Evolutionary conservation across 2,797 vertebrate species (phyloP), one percentile per base, ranked within the genome.

Genomic region (Acanthurus lineatus): DNA sequence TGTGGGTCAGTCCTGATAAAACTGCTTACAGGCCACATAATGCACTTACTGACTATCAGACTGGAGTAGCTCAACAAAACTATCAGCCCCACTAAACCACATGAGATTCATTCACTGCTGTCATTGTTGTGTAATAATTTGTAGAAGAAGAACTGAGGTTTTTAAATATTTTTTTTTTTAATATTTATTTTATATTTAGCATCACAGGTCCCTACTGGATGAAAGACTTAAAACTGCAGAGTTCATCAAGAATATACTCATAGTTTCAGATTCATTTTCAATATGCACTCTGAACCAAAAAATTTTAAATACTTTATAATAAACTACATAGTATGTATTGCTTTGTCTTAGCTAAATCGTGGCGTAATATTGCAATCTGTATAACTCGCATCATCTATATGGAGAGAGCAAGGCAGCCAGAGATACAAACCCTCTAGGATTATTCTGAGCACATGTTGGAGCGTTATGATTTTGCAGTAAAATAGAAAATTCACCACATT

Each of bases 21-120:
- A 38, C 35, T 53, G 54, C 61, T 61, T 32, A 78, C 53, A 68
- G 66, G 53, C 42, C 38, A 72, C 2, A 17, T 40, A 22, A 42
- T 6, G 54, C 48, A 75, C 64, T 22, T 32, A 75, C 49, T 64
- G 42, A 75, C n/a, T 19, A 42, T 66, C 66, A 49, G 45, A 61
- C 42, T 60, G 20, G 47, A 75, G 60, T 7, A 61, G 25, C 48
- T 60, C 42, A 80, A 59, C 47, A 19, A 35, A 58, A 56, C 17
- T 6, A 61, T 52, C 20, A 19, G 58, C 15, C 44, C 14, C 19
- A 47, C n/a, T 52, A 51, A 53, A 49, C 22, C 19, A 45, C 25
- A 79, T 42, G 54, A 76, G 19, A 3, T 42, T 67, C 68, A 40
- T 58, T 70, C 65, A 52, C 35, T 1, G 8, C 51, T 20, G 7